Base-by-base conservation (phyloP, 2,888 invertebrate genomes). In the Archips crataeganus region DNA sequence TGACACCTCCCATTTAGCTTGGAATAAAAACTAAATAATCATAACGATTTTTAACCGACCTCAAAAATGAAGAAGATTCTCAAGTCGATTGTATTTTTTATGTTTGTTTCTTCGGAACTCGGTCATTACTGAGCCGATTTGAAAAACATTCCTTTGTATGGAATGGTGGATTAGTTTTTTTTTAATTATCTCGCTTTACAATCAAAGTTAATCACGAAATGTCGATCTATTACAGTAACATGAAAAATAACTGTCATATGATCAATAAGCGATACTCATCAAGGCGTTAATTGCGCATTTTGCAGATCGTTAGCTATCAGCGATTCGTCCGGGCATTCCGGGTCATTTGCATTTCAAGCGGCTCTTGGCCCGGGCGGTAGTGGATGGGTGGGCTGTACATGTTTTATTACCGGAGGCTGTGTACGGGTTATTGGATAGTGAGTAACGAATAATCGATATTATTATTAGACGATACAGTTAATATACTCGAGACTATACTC, bases 261-360 rank as follows among this genome's bases (percentile, higher is more conserved):
- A 54, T 62, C 67, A 62, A 67, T 59, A 70, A 64, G 67, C 65
- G 70, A 54, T 57, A 60, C 57, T 59, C 76, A 69, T 63, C 70
- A 76, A 73, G 74, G 75, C 69, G 78, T 81, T 82, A 80, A 81
- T 82, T 82, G 78, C 77, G 76, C 77, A 78, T 81, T 81, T 79
- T 72, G 77, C 76, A 79, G 76, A 68, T 79, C 79, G 79, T 82
- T 82, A 75, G 77, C 73, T 75, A 79, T 79, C 80, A 83, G 80
- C 80, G 79, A 80, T 82, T 82, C 78, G 78, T 65, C 74, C 71
- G 72, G 75, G 76, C 74, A 77, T 81, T 80, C 79, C 68, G 80
- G 80, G 83, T 79, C 81, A 86, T 85, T 87, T 86, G 84, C 82
- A 85, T 85, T 79, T 77, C 80, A 75, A 78, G 79, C 67, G 71